Conservation (phyloP, 2,888 invertebrate species). For the Erebia epiphron region DNA sequence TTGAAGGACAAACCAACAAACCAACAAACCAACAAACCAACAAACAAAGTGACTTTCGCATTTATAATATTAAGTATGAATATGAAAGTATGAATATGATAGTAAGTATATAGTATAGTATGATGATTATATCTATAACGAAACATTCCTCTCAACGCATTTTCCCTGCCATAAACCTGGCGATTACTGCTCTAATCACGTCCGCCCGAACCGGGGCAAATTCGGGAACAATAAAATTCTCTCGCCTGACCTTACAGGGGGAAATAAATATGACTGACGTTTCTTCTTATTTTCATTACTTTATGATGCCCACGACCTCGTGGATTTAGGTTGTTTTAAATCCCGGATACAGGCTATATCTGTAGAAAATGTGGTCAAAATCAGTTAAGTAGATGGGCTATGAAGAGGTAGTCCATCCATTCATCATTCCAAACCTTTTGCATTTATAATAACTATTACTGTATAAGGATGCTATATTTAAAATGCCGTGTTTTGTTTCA, state of each 20-base stretch:
- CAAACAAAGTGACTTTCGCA: too few species aligned
- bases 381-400: too few species aligned
- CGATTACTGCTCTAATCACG: constrained; percentile 18
- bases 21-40: too few species aligned
- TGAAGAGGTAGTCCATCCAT: too few species aligned
- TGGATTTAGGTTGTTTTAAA: neutral
- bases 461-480: neutral
- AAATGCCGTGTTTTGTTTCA: neutral
- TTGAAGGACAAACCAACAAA: too few species aligned
- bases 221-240: constrained; percentile 31
- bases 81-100: too few species aligned
- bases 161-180: constrained; percentile 5
- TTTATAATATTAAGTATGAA: too few species aligned
- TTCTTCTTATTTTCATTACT: constrained; percentile 17
- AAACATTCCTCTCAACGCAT: constrained; percentile 9
- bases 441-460: neutral
- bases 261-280: constrained; percentile 34
- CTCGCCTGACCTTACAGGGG: constrained; percentile 23
- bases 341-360: too few species aligned
- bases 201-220: constrained; percentile 24
- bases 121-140: neutral
- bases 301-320: neutral
- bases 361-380: too few species aligned
- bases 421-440: neutral
- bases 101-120: too few species aligned